Evolutionary conservation across 2,888 invertebrate genomes (phyloP).

Genomic region (Lasius fuliginosus): DNA sequence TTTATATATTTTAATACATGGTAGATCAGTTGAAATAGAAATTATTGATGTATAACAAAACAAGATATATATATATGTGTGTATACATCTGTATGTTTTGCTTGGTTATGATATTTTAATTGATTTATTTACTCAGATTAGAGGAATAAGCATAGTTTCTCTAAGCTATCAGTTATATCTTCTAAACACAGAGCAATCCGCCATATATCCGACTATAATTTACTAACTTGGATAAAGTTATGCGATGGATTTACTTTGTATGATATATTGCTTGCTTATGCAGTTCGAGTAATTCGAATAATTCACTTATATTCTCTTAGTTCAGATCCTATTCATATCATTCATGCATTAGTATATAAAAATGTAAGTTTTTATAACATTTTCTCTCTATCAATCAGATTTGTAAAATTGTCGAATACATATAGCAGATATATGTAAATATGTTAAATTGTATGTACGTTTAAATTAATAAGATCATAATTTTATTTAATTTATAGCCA

Average conservation of each 20-base stretch:
- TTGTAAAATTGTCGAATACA: not conserved
- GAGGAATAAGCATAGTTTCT: constrained; percentile 1
- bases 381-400: not conserved
- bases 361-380: not conserved
- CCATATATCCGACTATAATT: constrained; percentile 21
- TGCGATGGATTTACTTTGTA: constrained; percentile 45
- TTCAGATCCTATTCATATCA: not conserved
- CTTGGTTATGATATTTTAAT: constrained; percentile 2
- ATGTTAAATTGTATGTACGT: not conserved
- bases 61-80: not conserved
- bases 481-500: not conserved
- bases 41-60: not conserved
- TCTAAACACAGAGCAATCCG: constrained; percentile 27
- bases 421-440: not conserved
- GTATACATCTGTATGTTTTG: not conserved
- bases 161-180: constrained; percentile 22
- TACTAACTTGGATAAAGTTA: constrained; percentile 50
- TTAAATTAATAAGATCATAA: not conserved
- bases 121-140: constrained; percentile 39
- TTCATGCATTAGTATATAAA: not conserved
- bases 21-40: not conserved
- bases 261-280: constrained; percentile 36
- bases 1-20: not conserved
- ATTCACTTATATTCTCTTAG: constrained; percentile 30
- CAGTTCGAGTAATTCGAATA: constrained; percentile 15